phyloP scores from a whole-genome alignment of 2,888 invertebrate species.

The Stenotaenia linearis region DNA sequence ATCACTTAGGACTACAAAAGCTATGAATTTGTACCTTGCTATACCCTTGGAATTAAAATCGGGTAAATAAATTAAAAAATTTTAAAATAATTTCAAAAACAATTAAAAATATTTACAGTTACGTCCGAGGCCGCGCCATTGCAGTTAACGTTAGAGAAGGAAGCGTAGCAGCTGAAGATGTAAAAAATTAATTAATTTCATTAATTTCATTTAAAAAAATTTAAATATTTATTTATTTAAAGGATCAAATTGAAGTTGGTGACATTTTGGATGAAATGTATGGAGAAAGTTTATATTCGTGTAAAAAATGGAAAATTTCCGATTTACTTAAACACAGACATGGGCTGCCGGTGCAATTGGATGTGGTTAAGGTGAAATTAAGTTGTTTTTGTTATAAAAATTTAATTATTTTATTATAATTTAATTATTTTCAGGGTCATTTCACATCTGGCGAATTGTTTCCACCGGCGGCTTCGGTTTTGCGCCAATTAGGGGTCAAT shows the following conservation, averaged over 20 bases:
- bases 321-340: constrained; percentile 42
- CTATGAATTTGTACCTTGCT: background rate
- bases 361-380: constrained; percentile 40
- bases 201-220: constrained; percentile 30
- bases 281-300: constrained; percentile 46
- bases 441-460: background rate
- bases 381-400: background rate
- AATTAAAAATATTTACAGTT: constrained; percentile 48
- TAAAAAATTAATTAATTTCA: constrained; percentile 46
- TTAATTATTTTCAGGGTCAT: constrained; percentile 24
- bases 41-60: background rate
- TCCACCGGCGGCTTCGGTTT: constrained; percentile 8
- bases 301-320: constrained; percentile 42
- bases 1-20: background rate
- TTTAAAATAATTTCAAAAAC: no score
- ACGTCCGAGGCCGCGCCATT: constrained; percentile 56
- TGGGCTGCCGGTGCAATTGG: constrained; percentile 45
- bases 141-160: constrained; percentile 56
- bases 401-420: background rate
- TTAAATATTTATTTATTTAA: constrained; percentile 35
- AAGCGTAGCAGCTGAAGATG: constrained; percentile 60
- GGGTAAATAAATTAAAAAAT: background rate
- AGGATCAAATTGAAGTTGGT: constrained; percentile 58
- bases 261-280: constrained; percentile 61
- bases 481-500: constrained; percentile 27